These are phyloP conservation scores for Drosophila formosana DNA, from an alignment of 2,888 invertebrate genomes.

Conservation along the genomic window DNA sequence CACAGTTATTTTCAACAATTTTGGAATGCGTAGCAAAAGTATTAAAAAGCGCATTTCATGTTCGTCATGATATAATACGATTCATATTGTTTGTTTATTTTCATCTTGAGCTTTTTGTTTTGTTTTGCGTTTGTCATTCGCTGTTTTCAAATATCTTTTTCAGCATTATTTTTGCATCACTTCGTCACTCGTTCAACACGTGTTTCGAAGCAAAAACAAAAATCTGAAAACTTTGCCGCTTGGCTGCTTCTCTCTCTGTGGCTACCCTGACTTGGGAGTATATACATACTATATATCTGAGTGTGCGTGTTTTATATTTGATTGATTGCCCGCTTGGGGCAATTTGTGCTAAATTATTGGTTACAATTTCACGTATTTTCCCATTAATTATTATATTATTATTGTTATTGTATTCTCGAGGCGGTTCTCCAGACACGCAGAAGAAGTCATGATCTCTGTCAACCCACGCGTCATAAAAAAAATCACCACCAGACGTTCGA, in stretches of 20 bases:
- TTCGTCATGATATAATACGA: slow-evolving; percentile 23
- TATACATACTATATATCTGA: background rate
- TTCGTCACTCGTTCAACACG: slow-evolving; percentile 55
- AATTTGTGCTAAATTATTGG: slow-evolving; percentile 37
- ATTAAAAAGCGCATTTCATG: slow-evolving; percentile 23
- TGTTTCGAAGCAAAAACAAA: slow-evolving; percentile 32
- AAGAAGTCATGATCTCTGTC: slow-evolving; percentile 1
- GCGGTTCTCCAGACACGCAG: slow-evolving; percentile 8
- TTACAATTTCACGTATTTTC: slow-evolving; percentile 41
- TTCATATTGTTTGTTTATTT: slow-evolving; percentile 21
- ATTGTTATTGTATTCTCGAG: slow-evolving; percentile 24
- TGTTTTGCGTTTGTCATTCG: slow-evolving; percentile 44
- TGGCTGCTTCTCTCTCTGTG: slow-evolving; percentile 20
- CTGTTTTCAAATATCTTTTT: slow-evolving; percentile 25
- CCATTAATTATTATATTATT: slow-evolving; percentile 35
- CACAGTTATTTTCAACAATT: background rate
- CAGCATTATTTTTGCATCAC: slow-evolving; percentile 8
- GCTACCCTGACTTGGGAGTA: background rate
- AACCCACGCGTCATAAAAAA: slow-evolving; percentile 7
- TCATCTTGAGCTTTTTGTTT: slow-evolving; percentile 19
- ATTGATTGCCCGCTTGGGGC: slow-evolving; percentile 57
- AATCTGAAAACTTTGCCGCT: slow-evolving; percentile 11
- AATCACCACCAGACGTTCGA: background rate
- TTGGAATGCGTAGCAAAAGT: background rate
- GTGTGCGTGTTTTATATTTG: slow-evolving; percentile 45